Base-by-base conservation (phyloP, 2,797 vertebrate species). In the Kryptopterus vitreolus region DNA sequence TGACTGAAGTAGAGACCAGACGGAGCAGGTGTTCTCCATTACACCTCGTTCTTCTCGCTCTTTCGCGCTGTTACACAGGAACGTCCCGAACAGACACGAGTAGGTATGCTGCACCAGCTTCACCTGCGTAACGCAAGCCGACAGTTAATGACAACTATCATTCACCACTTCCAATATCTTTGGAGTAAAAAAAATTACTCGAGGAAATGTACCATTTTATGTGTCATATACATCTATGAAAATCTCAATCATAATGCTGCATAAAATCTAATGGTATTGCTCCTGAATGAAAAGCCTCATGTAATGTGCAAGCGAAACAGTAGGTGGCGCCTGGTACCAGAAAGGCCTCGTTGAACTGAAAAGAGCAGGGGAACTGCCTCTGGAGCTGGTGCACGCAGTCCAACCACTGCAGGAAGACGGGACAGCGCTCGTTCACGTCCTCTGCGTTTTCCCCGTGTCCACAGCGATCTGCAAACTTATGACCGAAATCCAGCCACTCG, bases 31-130 rank as follows among this genome's bases (percentile, higher is more conserved):
- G 85, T 97, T 94, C 88, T 98, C 96, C 90, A 96, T 96, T 80
- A 96, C 94, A 43, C 95, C 94, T 29, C 94, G 94, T 77, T 99
- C 97, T 81, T 96, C 95, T 80, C 98, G 91, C 90, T 99, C 97
- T 87, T 97, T 98, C 74, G 95, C 94, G 0, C 96, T 98, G 95
- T 99, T 99, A 88, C 97, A 98, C 92, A 99, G 94, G 94, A 99
- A 99, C 89, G 97, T 99, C 87, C 98, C 98, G 83, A 98, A 99
- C 86, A 99, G 94, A 91, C 97, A 98, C 82, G 98, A 99, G 91
- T 99, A 99, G 82, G 95, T 96, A 88, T 99, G 98, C 91, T 99
- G 98, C 87, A 98, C 98, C 92, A 99, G 91, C 89, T 99, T 99
- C 86, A 99, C 97, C 97, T 99, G 86, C 12, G 82, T 2, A 18